A percentile compares a stretch with the other conserved stretches of the same genome.
These are phyloP conservation scores for Metopia argyrocephala DNA, from an alignment of 2,888 invertebrate genomes.

Conservation along the genomic window DNA sequence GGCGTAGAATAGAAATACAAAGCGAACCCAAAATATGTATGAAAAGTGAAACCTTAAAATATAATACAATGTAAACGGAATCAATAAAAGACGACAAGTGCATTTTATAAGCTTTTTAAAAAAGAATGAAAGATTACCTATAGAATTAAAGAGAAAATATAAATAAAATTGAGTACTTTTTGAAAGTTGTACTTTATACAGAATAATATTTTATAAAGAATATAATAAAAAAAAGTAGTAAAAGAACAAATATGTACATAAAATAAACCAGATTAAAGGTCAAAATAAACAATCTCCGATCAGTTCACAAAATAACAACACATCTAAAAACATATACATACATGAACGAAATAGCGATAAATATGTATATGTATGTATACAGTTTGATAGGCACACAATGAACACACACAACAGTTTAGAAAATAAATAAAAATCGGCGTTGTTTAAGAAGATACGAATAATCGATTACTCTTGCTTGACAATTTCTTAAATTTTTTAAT, in stretches of 20 bases:
- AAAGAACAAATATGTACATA: conserved; percentile 20
- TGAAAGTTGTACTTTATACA: conserved; percentile 51
- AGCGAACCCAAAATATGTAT: conserved; percentile 16
- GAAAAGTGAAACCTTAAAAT: conserved; percentile 56
- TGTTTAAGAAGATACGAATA: background rate
- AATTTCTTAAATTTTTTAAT: too few relatives aligned
- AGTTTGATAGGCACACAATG: background rate
- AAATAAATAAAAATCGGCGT: background rate
- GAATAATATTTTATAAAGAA: conserved; percentile 4
- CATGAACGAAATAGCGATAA: conserved; percentile 40
- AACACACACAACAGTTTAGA: background rate
- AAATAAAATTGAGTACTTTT: conserved; percentile 22
- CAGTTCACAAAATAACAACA: conserved; percentile 36
- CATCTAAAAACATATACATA: conserved; percentile 8
- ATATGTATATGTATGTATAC: background rate
- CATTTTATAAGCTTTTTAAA: background rate
- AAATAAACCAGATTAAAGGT: conserved; percentile 54
- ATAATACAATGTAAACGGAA: too few relatives aligned
- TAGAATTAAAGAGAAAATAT: background rate
- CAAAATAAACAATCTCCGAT: conserved; percentile 35
- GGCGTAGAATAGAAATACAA: conserved; percentile 7
- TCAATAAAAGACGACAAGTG: background rate
- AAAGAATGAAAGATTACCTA: too few relatives aligned
- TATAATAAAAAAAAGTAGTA: conserved; percentile 5
- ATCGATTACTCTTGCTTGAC: too few relatives aligned